Percentiles rank a stretch among this genome's conserved stretches.
Conservation (phyloP, 2,113 vertebrate genomes). For the Gallinago paraguaiae region DNA sequence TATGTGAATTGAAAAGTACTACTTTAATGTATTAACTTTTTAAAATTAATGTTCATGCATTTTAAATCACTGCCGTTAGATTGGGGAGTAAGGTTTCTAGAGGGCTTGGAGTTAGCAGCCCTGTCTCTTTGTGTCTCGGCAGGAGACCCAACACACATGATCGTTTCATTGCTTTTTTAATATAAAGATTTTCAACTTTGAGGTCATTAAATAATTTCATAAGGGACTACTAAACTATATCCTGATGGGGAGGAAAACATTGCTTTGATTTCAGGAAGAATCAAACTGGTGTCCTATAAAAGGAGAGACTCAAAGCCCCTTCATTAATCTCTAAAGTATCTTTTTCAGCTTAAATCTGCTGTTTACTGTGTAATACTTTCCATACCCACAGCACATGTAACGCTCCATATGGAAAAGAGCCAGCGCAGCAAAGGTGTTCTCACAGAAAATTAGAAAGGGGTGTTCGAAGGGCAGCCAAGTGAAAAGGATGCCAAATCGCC, state of each 20-base stretch:
- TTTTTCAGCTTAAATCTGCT: constrained; percentile 27
- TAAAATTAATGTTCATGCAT: neutral
- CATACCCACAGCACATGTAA: neutral
- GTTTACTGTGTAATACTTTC: constrained; percentile 34
- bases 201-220: neutral
- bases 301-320: neutral
- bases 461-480: constrained; percentile 2
- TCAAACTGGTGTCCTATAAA: neutral
- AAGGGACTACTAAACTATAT: neutral
- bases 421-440: constrained; percentile 18
- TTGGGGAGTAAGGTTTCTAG: neutral
- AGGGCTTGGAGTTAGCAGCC: neutral
- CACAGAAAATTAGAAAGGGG: constrained; percentile 14
- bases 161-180: neutral
- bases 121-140: neutral
- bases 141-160: neutral
- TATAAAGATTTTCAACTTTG: neutral
- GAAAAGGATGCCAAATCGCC: neutral
- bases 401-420: neutral
- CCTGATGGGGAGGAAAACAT: neutral
- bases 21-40: neutral
- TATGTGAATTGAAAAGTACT: neutral
- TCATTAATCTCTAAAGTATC: constrained; percentile 23
- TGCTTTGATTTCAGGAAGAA: constrained; percentile 9
- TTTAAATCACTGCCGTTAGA: neutral